phyloP scores from a whole-genome alignment of 2,797 vertebrate species.

The Rhynchonycteris naso region DNA sequence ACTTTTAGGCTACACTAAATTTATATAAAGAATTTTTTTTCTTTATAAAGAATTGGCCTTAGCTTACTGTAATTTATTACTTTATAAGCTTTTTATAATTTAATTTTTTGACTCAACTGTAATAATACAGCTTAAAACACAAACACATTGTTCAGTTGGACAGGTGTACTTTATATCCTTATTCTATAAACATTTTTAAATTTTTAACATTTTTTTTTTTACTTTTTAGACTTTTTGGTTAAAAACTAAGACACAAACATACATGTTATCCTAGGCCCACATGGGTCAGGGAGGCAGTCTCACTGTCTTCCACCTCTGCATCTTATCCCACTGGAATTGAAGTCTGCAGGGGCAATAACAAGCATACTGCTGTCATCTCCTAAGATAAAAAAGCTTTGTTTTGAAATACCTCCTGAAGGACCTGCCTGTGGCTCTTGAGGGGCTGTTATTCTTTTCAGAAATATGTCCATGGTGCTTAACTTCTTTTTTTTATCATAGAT shows the following conservation, averaged over 20 bases:
- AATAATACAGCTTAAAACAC: neutral
- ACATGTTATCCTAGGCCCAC: neutral
- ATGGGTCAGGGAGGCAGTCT: neutral
- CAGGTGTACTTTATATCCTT: neutral
- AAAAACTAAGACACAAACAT: neutral
- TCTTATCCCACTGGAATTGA: neutral
- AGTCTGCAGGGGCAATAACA: neutral
- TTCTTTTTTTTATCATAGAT: too few relatives aligned
- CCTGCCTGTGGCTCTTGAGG: too few relatives aligned
- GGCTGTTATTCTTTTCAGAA: too few relatives aligned
- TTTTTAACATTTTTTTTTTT: neutral
- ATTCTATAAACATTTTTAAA: neutral
- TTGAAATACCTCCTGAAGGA: neutral
- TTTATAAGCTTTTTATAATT: neutral
- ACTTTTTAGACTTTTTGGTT: neutral
- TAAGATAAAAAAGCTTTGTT: neutral
- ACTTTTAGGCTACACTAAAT: neutral
- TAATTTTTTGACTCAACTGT: neutral
- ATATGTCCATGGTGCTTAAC: too few relatives aligned
- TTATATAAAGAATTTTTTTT: neutral
- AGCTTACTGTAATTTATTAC: neutral
- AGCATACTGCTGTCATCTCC: neutral
- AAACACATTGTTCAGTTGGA: neutral
- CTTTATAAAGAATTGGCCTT: too few relatives aligned
- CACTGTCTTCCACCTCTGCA: neutral